Evolutionary conservation across 2,888 invertebrate species (phyloP).

Genomic region (Diplazon laetatorius): DNA sequence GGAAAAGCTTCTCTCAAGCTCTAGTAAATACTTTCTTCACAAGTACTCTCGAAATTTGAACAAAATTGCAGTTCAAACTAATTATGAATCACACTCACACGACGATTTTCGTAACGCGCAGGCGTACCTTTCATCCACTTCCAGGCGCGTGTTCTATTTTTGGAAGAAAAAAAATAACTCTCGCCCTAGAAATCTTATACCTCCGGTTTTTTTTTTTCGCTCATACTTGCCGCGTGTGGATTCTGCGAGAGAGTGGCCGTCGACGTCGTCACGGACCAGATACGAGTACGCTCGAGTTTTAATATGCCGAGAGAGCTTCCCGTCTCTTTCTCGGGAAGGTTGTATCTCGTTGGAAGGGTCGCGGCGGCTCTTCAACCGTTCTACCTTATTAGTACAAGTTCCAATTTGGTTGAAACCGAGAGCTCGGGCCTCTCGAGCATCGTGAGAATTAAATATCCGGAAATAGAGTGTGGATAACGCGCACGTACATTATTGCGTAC

Average conservation of each 20-base stretch:
- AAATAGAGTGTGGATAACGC: conserved; percentile 32
- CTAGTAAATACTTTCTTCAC: no score
- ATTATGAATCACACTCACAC: background rate
- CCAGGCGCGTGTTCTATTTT: conserved; percentile 53
- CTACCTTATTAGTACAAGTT: conserved; percentile 62
- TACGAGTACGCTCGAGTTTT: conserved; percentile 59
- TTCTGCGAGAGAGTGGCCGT: conserved; percentile 54
- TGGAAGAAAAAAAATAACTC: conserved; percentile 36
- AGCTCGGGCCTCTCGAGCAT: conserved; percentile 40
- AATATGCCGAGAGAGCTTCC: conserved; percentile 60
- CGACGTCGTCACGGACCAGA: conserved; percentile 48
- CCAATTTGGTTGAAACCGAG: conserved; percentile 55
- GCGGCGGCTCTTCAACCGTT: conserved; percentile 44
- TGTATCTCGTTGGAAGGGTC: conserved; percentile 17
- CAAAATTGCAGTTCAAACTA: no score
- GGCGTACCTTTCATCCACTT: background rate
- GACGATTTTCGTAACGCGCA: conserved; percentile 1
- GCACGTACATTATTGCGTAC: no score
- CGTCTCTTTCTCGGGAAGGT: conserved; percentile 23
- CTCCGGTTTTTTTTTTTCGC: conserved; percentile 15
- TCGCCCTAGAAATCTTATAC: conserved; percentile 60
- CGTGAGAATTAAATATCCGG: conserved; percentile 46
- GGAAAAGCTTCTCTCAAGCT: no score
- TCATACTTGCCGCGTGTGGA: conserved; percentile 58
- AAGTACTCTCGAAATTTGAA: no score